These are phyloP conservation scores for Limnephilus auricula DNA, from an alignment of 2,888 invertebrate species.

Conservation along the genomic window DNA sequence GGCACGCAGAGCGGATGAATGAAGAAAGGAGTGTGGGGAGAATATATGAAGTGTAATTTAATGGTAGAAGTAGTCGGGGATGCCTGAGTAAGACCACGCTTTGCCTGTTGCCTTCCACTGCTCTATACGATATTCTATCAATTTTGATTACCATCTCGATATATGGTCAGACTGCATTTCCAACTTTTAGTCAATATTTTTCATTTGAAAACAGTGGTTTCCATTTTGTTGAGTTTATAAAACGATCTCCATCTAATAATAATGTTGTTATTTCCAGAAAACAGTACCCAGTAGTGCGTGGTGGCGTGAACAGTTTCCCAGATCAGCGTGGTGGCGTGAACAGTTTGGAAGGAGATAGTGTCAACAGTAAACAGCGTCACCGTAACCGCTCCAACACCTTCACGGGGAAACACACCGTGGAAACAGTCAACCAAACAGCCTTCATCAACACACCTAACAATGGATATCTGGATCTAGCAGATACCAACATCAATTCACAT, in stretches of 20 bases:
- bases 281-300: constrained; percentile 74
- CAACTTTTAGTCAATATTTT: neutral
- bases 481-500: constrained; percentile 78
- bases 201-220: neutral
- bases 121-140: neutral
- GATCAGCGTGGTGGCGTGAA: constrained; percentile 69
- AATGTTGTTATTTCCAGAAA: constrained; percentile 74
- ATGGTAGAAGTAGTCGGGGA: too few relatives aligned
- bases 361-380: constrained; percentile 73
- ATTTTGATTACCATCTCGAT: neutral
- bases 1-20: too few relatives aligned
- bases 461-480: constrained; percentile 80
- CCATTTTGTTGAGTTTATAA: neutral
- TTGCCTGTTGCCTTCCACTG: too few relatives aligned
- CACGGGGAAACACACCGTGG: constrained; percentile 72
- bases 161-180: neutral
- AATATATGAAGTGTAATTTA: too few relatives aligned
- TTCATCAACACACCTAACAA: constrained; percentile 74
- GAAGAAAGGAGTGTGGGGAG: too few relatives aligned
- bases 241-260: neutral
- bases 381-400: constrained; percentile 78
- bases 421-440: constrained; percentile 72
- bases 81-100: too few relatives aligned
- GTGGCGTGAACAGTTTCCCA: constrained; percentile 67
- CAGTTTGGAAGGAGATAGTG: constrained; percentile 65